phyloP scores from a whole-genome alignment of 2,797 vertebrate species.

The Limnodromus scolopaceus region DNA sequence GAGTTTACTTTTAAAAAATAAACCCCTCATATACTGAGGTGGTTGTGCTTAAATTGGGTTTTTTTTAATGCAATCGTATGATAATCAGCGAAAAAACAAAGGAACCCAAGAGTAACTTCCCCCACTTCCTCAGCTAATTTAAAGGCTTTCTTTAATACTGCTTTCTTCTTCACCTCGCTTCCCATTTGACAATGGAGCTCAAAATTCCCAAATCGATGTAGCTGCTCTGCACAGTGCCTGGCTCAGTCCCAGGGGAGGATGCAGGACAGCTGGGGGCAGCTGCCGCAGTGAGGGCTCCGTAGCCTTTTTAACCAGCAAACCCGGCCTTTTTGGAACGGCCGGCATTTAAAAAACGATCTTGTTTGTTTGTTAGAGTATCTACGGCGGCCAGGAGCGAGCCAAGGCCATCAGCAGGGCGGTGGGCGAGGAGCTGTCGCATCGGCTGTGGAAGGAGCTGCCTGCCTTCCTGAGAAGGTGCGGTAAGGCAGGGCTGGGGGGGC shows the following conservation, averaged over 20 bases:
- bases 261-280: background rate
- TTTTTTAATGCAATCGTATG: background rate
- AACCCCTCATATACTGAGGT: background rate
- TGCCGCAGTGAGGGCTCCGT: background rate
- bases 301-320: background rate
- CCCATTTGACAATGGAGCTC: background rate
- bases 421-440: conserved; percentile 11
- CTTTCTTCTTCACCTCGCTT: background rate
- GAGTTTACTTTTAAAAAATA: background rate
- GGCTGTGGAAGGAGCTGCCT: conserved; percentile 60
- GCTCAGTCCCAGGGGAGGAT: rapidly evolving
- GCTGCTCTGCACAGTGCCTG: background rate
- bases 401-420: conserved; percentile 42
- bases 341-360: background rate
- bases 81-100: rapidly evolving
- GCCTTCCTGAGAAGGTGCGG: conserved; percentile 73
- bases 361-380: conserved; percentile 62
- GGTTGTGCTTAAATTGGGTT: background rate
- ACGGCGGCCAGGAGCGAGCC: conserved; percentile 58
- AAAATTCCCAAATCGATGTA: background rate
- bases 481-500: background rate
- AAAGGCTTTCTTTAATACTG: background rate
- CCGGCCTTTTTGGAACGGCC: background rate
- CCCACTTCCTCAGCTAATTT: background rate
- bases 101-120: background rate